Evolutionary conservation across 1,140 invertebrate species (phyloP), one percentile per base, ranked within the genome.

Genomic region (Colletes gigas): DNA sequence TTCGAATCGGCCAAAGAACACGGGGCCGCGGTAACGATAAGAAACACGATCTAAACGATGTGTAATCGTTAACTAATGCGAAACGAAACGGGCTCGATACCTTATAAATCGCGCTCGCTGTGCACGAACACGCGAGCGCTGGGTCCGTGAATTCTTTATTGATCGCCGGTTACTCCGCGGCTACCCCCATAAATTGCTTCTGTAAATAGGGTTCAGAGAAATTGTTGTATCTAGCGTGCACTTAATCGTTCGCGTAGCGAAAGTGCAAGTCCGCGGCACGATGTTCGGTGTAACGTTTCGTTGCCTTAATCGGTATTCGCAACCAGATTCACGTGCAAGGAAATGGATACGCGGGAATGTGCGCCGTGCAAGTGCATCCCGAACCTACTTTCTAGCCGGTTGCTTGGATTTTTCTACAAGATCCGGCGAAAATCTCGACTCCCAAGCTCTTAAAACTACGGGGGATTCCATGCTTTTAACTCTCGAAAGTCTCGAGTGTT

Each of bases 11-110:
- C 54, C 8, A 60, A 19, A 47, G 77, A 72, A 54, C 69, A 63
- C 57, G 76, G 63, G 62, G 63, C 75, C 8, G 39, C 30, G n/a
- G 68, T 39, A 17, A 62, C 76, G 76, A 78, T 78, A 78, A 78
- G 76, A 78, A 78, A 78, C 76, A 66, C 77, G 77, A 79, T 79
- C 77, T 79, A 79, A 79, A 73, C 77, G 77, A 73, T 73, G 77
- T 79, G 77, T 79, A 79, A 79, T 79, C 77, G 77, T 79, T 79
- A 79, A 79, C 77, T 79, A 79, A 79, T 79, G 77, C 77, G 69
- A 73, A 79, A 65, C 77, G 77, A 73, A 79, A 79, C 69, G 69
- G 60, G 54, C 44, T 12, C 69, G 77, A 79, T 79, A 79, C 77
- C 77, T 73, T 79, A 79, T 79, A 79, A 79, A 79, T 79, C 77